A percentile compares a stretch with the other conserved stretches of the same genome.
phyloP scores from a whole-genome alignment of 1,140 invertebrate species.

The Lasioglossum albipes region DNA sequence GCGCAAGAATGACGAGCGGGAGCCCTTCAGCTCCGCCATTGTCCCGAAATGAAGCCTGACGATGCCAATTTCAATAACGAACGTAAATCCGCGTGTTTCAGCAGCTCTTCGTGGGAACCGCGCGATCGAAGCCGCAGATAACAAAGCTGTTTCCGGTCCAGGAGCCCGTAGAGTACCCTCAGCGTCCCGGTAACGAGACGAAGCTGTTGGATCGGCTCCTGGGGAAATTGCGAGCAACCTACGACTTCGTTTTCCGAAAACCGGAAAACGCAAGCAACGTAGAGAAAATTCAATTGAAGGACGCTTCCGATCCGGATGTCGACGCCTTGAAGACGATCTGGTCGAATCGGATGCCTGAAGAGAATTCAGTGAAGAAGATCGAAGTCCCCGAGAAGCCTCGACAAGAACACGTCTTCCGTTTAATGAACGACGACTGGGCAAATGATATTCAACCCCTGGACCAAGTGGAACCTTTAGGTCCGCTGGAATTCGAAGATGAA shows the following conservation, averaged over 20 bases:
- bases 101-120: constrained; percentile 66
- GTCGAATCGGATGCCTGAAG: constrained; percentile 5
- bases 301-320: constrained; percentile 25
- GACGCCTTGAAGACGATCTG: constrained; percentile 41
- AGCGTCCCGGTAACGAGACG: constrained; percentile 48
- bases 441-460: constrained; percentile 58
- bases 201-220: constrained; percentile 69
- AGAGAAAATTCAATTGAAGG: constrained; percentile 59
- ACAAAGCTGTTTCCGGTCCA: constrained; percentile 70
- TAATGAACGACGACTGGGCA: constrained; percentile 57
- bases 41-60: background rate
- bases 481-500: constrained; percentile 63
- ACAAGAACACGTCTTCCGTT: background rate
- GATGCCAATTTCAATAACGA: background rate
- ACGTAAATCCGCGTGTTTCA: constrained; percentile 27
- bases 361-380: background rate
- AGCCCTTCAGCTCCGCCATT: background rate
- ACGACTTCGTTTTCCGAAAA: constrained; percentile 71
- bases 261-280: constrained; percentile 66
- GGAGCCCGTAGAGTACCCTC: constrained; percentile 59
- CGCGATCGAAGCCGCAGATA: constrained; percentile 65
- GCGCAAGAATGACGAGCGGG: background rate
- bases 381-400: background rate
- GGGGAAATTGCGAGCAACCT: constrained; percentile 71
- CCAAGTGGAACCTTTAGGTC: constrained; percentile 53